A percentile compares a stretch with the other conserved stretches of the same genome.
Evolutionary conservation across 1,140 invertebrate species (phyloP).

Genomic region (Apis dorsata): DNA sequence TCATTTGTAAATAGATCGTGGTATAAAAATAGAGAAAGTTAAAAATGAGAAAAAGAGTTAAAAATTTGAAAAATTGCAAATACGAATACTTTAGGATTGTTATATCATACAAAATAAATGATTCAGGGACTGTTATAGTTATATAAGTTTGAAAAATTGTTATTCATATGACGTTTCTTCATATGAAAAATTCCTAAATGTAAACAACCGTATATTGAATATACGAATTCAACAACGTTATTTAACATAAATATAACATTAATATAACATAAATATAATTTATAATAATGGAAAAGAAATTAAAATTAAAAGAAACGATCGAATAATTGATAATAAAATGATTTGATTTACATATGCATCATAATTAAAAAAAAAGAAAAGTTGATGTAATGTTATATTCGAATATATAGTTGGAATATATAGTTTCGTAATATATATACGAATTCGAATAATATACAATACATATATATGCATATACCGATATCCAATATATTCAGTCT

Average conservation of each 20-base stretch:
- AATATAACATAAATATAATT: background rate
- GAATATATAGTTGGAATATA: too few species aligned
- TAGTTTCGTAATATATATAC: background rate
- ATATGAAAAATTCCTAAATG: constrained; percentile 1
- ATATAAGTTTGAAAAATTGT: background rate
- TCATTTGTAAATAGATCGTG: constrained; percentile 1
- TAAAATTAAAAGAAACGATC: background rate
- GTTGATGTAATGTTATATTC: background rate
- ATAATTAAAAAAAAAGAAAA: background rate
- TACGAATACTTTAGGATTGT: background rate
- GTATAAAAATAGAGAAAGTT: background rate
- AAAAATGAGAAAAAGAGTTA: background rate
- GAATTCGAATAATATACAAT: background rate
- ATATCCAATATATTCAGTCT: too few species aligned
- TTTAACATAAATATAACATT: background rate
- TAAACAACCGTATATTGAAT: background rate
- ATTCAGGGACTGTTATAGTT: constrained; percentile 23
- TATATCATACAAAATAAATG: constrained; percentile 4
- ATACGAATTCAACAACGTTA: background rate
- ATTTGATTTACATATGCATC: background rate
- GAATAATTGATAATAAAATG: background rate
- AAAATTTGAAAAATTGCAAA: background rate
- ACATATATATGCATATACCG: too few species aligned
- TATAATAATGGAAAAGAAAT: background rate
- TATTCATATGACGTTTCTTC: background rate